Base-by-base conservation (phyloP, 2,113 vertebrate species). In the Poecile atricapillus region DNA sequence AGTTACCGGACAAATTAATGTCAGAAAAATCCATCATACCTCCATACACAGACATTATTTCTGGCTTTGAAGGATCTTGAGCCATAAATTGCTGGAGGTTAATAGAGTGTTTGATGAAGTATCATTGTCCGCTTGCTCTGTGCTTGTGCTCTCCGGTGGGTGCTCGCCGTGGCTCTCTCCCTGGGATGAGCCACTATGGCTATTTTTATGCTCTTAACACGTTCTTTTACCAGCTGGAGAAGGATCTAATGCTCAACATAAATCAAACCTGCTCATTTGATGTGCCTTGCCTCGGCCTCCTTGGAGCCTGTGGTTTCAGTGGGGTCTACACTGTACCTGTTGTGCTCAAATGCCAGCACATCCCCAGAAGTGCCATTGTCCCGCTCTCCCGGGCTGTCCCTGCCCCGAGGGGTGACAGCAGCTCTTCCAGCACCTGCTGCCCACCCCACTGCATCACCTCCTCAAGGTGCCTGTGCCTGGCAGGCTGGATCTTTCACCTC, bases 21-120 rank as follows among this genome's bases (percentile, higher is more conserved):
- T 37, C 78, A 44, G 78, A 60, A 93, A 93, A 69, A 94, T 96
- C 94, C 90, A 85, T 95, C 94, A 79, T 23, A 20, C 23, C 52
- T 83, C 74, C 67, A 52, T 25, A 56, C 78, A 44, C 6, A 65
- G 94, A 56, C 90, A 87, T 90, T 93, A 95, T 64, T 91, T 46
- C 92, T 90, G 74, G 15, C 87, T 89, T 69, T 91, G 94, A 89
- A 84, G 83, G 92, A 65, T 91, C 90, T n/a, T 15, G 23, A 96
- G 87, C 85, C 58, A 73, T 94, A 91, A 97, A 94, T 96, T 91
- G 58, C 92, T 69, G 69, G 69, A 93, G 95, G 95, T 95, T 96
- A 95, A 95, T 91, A 90, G 96, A 95, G 90, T 87, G 88, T 82
- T 87, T 91, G 70, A 91, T 95, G 87, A 91, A 93, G 90, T 89